Evolutionary conservation across 2,797 vertebrate genomes (phyloP), one percentile per base, ranked within the genome.

Genomic region (Myotis daubentonii): DNA sequence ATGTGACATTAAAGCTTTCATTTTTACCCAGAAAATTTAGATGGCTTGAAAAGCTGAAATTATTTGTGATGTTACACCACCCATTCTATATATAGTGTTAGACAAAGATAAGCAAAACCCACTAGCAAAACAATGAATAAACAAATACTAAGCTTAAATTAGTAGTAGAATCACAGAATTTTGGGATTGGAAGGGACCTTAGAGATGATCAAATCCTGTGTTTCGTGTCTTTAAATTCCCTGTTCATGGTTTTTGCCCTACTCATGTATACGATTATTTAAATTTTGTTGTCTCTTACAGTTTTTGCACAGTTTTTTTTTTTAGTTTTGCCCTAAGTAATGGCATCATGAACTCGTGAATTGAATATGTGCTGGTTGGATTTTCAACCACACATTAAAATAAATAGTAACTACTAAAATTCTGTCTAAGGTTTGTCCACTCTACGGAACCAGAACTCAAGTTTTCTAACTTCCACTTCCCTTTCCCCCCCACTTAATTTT

Each of bases 101-200:
- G 65, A 75, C 86, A 76, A 92, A 74, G 28, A 91, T 22, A 95
- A 0, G 17, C 7, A 86, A 88, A 96, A 86, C 41, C 19, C 30
- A 6, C 33, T 11, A 62, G 33, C 22, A 55, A 60, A 75, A 87
- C 41, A 51, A 66, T 7, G 28, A 51, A 74, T 53, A 83, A 88
- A 38, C 62, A 91, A 75, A 68, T 23, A n/a, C 22, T 8, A 38
- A 49, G 75, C 20, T 72, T 55, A 62, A 53, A 36, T 62, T 16
- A 83, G 49, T 16, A 83, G 49, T 60, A 80, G 19, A 78, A 47
- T 76, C 20, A 55, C 22, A 87, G 55, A 85, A 66, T 47, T 78
- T 65, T 51, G 41, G n/a, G 13, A 5, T 2, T 28, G 23, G 28
- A 75, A 81, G 17, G 55, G 23, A 10, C 2, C 41, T 71, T 30